These are phyloP conservation scores for Eupelmus urozonus DNA, from an alignment of 2,888 invertebrate species.

Conservation along the genomic window DNA sequence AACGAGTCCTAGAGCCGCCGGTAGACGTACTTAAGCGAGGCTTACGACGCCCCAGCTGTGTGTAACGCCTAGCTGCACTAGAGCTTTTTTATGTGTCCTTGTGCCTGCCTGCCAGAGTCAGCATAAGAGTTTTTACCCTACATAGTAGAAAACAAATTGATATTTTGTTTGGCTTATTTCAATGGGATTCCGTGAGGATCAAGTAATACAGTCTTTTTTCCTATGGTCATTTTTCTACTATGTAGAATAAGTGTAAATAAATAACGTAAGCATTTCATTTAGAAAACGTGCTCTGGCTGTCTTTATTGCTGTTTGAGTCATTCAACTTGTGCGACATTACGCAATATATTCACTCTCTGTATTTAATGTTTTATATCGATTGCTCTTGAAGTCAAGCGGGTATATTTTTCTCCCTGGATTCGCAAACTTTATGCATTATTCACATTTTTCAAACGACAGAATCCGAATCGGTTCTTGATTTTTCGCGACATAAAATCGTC, in stretches of 20 bases:
- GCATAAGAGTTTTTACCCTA: neutral
- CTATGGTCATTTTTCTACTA: neutral
- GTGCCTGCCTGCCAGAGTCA: neutral
- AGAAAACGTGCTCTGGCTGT: neutral
- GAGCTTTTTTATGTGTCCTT: slow-evolving; percentile 20
- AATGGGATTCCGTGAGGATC: too few species aligned
- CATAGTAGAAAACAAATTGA: neutral
- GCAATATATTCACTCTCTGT: neutral
- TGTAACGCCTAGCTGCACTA: neutral
- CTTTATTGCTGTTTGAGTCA: slow-evolving; percentile 4
- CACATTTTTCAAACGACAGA: neutral
- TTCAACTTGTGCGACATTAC: slow-evolving; percentile 6
- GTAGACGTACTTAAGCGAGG: slow-evolving; percentile 9
- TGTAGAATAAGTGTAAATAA: neutral
- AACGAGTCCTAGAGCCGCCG: slow-evolving; percentile 6
- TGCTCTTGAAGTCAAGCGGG: slow-evolving; percentile 5
- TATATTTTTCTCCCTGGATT: neutral
- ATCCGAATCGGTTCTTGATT: neutral
- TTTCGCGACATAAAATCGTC: neutral
- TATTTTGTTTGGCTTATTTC: too few species aligned
- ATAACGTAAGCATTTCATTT: neutral
- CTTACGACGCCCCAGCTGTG: neutral
- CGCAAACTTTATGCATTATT: neutral
- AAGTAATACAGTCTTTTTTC: too few species aligned
- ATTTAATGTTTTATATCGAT: slow-evolving; percentile 26